A percentile compares a stretch with the other conserved stretches of the same genome.
Conservation (phyloP, 2,113 vertebrate genomes). For the Perca schrenkii region DNA sequence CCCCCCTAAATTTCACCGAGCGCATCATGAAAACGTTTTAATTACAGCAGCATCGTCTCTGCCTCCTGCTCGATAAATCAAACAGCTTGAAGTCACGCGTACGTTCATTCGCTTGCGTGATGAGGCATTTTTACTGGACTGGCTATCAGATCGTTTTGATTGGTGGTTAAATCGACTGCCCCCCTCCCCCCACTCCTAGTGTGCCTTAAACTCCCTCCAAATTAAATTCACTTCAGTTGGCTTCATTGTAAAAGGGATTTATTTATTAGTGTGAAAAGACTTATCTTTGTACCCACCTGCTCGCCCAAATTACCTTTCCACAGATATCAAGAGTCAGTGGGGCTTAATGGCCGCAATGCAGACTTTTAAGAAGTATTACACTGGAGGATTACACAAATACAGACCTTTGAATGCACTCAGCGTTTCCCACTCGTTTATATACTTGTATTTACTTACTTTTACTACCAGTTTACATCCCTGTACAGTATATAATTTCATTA, state of each 20-base stretch:
- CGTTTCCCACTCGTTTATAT: too few species aligned
- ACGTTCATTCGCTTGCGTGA: conserved; percentile 14
- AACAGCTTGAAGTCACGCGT: background rate
- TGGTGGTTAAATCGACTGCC: conserved; percentile 55
- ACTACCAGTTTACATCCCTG: too few species aligned
- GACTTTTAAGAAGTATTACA: conserved; percentile 21
- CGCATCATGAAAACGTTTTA: conserved; percentile 14
- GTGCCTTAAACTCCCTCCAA: conserved; percentile 45
- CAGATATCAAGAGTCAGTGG: conserved; percentile 48
- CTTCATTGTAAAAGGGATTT: conserved; percentile 66
- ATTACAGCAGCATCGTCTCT: background rate
- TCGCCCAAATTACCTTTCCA: conserved; percentile 62
- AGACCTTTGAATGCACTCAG: too few species aligned
- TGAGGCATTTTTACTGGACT: background rate
- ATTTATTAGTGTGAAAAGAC: conserved; percentile 72
- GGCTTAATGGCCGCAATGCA: conserved; percentile 42
- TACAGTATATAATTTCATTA: too few species aligned
- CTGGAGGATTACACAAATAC: background rate
- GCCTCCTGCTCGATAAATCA: conserved; percentile 11
- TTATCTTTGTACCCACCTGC: conserved; percentile 71
- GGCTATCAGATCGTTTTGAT: conserved; percentile 51
- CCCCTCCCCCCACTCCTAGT: conserved; percentile 4
- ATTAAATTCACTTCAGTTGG: conserved; percentile 65
- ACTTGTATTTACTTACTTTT: too few species aligned
- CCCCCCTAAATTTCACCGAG: background rate